Conservation (phyloP, 1,140 invertebrate genomes). For the Drosophila dunni region DNA sequence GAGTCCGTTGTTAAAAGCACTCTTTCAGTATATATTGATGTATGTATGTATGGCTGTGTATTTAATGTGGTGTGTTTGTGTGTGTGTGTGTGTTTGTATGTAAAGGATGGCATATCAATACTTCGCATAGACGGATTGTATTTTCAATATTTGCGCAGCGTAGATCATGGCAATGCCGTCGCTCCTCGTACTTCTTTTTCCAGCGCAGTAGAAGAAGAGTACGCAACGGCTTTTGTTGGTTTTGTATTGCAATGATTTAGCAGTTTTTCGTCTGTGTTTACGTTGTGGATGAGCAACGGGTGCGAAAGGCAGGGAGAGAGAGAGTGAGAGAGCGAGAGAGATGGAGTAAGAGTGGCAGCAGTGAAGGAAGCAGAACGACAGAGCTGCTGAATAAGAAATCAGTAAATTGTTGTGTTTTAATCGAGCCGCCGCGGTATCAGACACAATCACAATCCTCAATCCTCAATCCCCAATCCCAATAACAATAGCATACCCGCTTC, state of each 20-base stretch:
- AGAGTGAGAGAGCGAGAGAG: background rate
- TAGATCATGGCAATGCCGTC: conserved; percentile 40
- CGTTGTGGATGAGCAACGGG: conserved; percentile 74
- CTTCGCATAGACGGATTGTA: conserved; percentile 81
- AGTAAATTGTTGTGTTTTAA: conserved; percentile 82
- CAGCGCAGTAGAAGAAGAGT: conserved; percentile 9
- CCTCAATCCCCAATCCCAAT: conserved; percentile 27
- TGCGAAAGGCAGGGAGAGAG: background rate
- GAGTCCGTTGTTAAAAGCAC: conserved; percentile 74
- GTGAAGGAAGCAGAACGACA: background rate
- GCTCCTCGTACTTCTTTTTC: background rate
- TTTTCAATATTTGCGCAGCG: conserved; percentile 82
- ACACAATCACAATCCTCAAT: conserved; percentile 33
- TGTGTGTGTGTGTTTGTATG: conserved; percentile 33
- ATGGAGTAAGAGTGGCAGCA: background rate
- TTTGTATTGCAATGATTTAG: conserved; percentile 83
- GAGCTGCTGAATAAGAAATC: conserved; percentile 75
- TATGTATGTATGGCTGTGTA: conserved; percentile 9
- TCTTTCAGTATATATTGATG: conserved; percentile 33
- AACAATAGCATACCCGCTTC: conserved; percentile 23
- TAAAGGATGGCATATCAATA: conserved; percentile 70
- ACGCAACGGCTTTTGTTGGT: conserved; percentile 73
- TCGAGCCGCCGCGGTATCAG: conserved; percentile 53
- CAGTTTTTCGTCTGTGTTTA: conserved; percentile 83
- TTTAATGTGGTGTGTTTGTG: conserved; percentile 10